These are phyloP conservation scores for Gobionotothen gibberifrons DNA, from an alignment of 2,797 vertebrate species.

Conservation along the genomic window DNA sequence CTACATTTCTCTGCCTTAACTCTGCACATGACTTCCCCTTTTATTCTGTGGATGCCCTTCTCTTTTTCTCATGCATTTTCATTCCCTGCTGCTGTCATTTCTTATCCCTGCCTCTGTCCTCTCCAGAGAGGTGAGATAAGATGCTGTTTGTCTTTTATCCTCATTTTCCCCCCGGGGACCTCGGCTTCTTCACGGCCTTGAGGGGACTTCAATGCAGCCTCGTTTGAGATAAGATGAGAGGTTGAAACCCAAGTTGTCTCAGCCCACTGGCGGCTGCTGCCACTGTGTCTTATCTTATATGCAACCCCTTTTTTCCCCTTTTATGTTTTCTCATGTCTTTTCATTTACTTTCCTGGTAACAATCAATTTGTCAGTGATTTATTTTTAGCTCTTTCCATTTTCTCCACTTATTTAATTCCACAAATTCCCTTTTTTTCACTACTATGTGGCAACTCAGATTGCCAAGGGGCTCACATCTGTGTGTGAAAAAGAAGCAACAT, in stretches of 20 bases:
- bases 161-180: conserved; percentile 14
- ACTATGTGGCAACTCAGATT: conserved; percentile 16
- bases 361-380: conserved; percentile 22
- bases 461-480: conserved; percentile 39
- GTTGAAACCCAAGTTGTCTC: conserved; percentile 60
- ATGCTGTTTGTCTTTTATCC: conserved; percentile 53
- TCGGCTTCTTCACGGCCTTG: conserved; percentile 22
- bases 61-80: conserved; percentile 42
- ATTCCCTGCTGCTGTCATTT: conserved; percentile 38
- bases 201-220: conserved; percentile 48
- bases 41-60: conserved; percentile 33
- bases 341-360: conserved; percentile 20
- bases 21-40: conserved; percentile 54
- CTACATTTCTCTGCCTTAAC: conserved; percentile 39
- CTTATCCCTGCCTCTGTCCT: conserved; percentile 38
- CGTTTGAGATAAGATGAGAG: conserved; percentile 67
- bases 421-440: conserved; percentile 30
- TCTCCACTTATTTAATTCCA: conserved; percentile 20
- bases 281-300: conserved; percentile 50
- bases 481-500: conserved; percentile 47
- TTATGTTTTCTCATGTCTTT: conserved; percentile 32
- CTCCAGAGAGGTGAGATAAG: conserved; percentile 64
- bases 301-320: conserved; percentile 26
- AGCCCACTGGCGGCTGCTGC: conserved; percentile 44
- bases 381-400: conserved; percentile 15